Base-by-base conservation (phyloP, 2,888 invertebrate species). In the Plebejus melissa region DNA sequence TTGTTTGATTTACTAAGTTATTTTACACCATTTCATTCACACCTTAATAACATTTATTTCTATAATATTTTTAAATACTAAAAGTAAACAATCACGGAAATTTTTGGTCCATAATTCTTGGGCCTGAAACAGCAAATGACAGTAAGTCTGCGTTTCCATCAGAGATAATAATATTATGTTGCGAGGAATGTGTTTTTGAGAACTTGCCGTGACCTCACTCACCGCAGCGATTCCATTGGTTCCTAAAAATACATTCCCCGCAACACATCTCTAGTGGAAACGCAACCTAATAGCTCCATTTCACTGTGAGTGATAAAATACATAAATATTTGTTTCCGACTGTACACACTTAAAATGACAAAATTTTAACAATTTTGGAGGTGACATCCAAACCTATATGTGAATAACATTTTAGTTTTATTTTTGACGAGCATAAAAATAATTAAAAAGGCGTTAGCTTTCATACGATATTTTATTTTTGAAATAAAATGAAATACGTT, bases 101-200 rank as follows among this genome's bases (percentile, higher is more conserved):
- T 54, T 54, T 72, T 72, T 72, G 72, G 72, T 72, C 72, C 72
- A 72, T 72, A 50, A 32, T 50, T 7, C 11, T 72, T 54, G 50
- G 72, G 72, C 72, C 72, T 72, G 28, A 46, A 72, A 72, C 16
- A 50, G 32, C 46, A 54, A 50, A 54, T 32, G 11, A 28, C 32
- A 22, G 7, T 65, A 65, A 32, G 32, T 32, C 32, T 32, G 32
- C 32, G 32, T 32, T 32, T 32, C 32, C 32, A 32, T 1, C 32
- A 32, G 32, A 32, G 32, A 32, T 22, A 22, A 22, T 0, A 22
- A 22, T 32, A 32, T 32, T 2, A 32, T 32, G 32, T 32, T 32
- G 32, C 32, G 32, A 32, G 32, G 32, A 32, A 32, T 32, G 32
- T 32, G 32, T 32, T 32, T 32, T 32, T 32, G 32, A 32, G 32